Base-by-base conservation (phyloP, 2,888 invertebrate genomes). In the Heteropelma amictum region DNA sequence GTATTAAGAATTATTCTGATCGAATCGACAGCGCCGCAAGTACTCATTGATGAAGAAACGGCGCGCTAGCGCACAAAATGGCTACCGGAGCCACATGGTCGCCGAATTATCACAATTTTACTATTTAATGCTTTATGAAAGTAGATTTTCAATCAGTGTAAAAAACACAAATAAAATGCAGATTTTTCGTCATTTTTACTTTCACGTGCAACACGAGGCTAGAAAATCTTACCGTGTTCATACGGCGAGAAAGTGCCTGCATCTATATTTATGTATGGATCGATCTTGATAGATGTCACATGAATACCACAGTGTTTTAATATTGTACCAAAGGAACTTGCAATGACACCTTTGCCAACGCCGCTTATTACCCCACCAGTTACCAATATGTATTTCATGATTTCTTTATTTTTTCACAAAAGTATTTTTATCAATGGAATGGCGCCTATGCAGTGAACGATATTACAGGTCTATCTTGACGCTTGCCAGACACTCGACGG, bases 351-450 rank as follows among this genome's bases (percentile, higher is more conserved):
- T 92, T 98, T 98, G 35, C 98, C 98, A 68, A 98, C 97, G 54
- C 99, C 99, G 91, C 98, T 98, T 81, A 99, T 99, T 58, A 99
- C 99, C 84, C 99, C 99, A 67, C 99, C 99, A 71, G 98, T 99
- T 26, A 99, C 98, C 82, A 99, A 92, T 86, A 99, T 97, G 89
- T 99, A 99, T 90, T 99, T 99, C 98, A 99, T 97, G 33, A 23
- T 76, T 68, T 17, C 23, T 40, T 45, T n/a, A 6, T 47, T 60
- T 42, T 42, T 38, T 38, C 38, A 49, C 35, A 23, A 23, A 8
- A 26, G 35, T 38, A 30, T 30, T 12, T 17, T 12, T 12, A 12
- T 17, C 12, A 28, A 54, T 35, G 8, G 21, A 42, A 54, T 63
- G 17, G 47, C 28, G 45, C 10, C 33, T 14, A 7, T 5, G 3